Conservation (phyloP, 2,113 vertebrate species). For the Hemiscyllium ocellatum region DNA sequence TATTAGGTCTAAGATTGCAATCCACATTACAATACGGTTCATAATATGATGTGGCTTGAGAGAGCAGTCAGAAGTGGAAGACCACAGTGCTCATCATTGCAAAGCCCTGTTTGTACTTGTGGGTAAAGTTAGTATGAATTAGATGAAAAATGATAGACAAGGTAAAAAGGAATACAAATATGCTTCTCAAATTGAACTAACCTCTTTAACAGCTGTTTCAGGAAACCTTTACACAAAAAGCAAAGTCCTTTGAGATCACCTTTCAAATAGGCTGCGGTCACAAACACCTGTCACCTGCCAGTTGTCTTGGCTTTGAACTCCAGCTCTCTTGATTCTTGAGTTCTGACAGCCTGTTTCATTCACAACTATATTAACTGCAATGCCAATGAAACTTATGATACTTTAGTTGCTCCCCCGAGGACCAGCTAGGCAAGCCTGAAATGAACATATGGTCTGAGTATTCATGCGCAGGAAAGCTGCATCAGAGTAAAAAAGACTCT, state of each 20-base stretch:
- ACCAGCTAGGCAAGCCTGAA: background rate
- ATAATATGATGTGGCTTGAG: background rate
- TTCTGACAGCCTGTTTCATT: background rate
- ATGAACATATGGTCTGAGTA: background rate
- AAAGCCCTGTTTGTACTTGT: background rate
- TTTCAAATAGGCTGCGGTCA: background rate
- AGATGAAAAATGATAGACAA: background rate
- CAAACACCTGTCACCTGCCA: conserved; percentile 18
- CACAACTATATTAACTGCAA: too few relatives aligned
- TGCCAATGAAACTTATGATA: background rate
- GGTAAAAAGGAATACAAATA: conserved; percentile 8
- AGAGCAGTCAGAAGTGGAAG: background rate
- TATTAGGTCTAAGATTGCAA: background rate
- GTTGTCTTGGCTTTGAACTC: background rate
- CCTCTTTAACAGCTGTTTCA: background rate
- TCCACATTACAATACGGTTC: background rate
- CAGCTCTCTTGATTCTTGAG: background rate
- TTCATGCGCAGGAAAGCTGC: background rate
- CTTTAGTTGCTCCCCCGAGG: background rate
- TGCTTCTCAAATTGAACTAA: background rate
- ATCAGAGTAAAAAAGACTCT: background rate
- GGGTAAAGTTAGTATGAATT: background rate
- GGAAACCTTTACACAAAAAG: background rate
- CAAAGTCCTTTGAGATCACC: background rate
- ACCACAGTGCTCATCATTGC: background rate